Evolutionary conservation across 2,113 vertebrate species (phyloP).

Genomic region (Phalacrocorax aristotelis): DNA sequence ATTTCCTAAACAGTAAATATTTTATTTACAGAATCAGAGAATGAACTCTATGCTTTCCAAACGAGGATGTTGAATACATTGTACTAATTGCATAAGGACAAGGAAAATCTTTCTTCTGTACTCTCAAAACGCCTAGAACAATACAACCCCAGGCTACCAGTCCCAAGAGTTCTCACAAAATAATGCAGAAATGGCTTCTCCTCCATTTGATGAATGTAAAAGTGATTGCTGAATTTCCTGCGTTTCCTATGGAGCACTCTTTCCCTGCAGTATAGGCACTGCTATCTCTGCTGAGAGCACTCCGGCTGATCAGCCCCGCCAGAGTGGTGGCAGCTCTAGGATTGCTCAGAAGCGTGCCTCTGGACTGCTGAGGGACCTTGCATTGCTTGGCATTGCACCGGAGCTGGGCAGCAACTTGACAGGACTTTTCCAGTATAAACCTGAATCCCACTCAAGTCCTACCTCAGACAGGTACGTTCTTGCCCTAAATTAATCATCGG

Average conservation of each 20-base stretch:
- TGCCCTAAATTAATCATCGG: background rate
- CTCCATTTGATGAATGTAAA: background rate
- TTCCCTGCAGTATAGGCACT: background rate
- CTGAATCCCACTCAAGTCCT: background rate
- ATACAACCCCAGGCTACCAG: background rate
- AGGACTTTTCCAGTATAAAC: background rate
- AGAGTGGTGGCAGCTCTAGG: background rate
- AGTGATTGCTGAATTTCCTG: background rate
- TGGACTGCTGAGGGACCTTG: background rate
- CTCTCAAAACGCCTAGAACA: background rate
- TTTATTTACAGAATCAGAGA: background rate
- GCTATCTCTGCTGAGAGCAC: background rate
- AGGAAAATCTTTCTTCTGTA: background rate
- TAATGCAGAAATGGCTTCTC: background rate
- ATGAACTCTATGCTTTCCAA: background rate
- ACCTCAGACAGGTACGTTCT: background rate
- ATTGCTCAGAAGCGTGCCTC: background rate
- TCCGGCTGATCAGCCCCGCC: no score
- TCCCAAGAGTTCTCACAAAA: background rate
- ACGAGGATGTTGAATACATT: background rate
- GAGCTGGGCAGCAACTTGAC: background rate
- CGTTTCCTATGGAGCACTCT: background rate
- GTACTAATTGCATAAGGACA: background rate
- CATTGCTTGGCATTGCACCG: accelerated
- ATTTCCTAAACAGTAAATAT: background rate